These are phyloP conservation scores for Tiliacea citrago DNA, from an alignment of 2,888 invertebrate species.

Conservation along the genomic window DNA sequence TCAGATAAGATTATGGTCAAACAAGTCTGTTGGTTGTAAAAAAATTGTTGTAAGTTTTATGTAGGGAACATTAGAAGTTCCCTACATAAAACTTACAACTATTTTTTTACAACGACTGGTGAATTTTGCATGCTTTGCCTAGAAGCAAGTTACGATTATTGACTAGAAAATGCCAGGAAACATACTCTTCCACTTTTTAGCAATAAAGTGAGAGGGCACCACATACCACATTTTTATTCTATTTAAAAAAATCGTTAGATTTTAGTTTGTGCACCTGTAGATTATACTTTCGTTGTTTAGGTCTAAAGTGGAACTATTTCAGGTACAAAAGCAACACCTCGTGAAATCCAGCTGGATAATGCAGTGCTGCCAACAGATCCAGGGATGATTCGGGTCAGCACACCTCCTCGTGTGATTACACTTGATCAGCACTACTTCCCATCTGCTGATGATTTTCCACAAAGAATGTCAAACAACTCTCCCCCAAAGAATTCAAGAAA, in stretches of 20 bases:
- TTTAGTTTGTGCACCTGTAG: neutral
- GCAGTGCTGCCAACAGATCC: conserved; percentile 93
- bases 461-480: conserved; percentile 77
- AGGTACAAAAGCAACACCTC: conserved; percentile 96
- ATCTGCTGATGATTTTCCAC: conserved; percentile 90
- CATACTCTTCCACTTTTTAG: neutral
- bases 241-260: neutral
- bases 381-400: conserved; percentile 95
- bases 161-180: neutral
- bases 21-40: too few relatives aligned
- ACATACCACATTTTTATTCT: neutral
- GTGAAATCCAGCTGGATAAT: conserved; percentile 96
- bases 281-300: neutral
- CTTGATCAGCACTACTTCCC: conserved; percentile 96
- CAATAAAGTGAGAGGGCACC: neutral
- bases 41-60: too few relatives aligned
- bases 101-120: neutral
- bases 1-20: too few relatives aligned
- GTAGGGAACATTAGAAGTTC: too few relatives aligned
- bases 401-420: conserved; percentile 97
- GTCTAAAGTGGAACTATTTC: conserved; percentile 28
- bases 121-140: neutral
- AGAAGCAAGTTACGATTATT: neutral
- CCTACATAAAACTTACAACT: neutral
- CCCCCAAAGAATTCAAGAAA: conserved; percentile 82